Evolutionary conservation across 2,797 vertebrate species (phyloP).

Genomic region (Tenualosa ilisha): DNA sequence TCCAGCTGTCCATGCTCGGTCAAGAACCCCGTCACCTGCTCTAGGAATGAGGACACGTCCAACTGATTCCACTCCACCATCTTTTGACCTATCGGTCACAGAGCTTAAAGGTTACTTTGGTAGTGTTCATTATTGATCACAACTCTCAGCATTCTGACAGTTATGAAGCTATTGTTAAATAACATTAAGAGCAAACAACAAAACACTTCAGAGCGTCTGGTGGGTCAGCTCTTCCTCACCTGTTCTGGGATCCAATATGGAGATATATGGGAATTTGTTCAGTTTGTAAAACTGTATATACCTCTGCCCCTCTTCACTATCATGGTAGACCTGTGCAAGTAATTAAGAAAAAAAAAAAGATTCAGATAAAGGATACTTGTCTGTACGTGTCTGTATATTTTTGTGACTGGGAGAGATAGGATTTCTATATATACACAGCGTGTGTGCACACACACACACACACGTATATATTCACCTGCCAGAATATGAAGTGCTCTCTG

Average conservation of each 20-base stretch:
- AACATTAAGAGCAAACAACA: not conserved
- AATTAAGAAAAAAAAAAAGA: constrained; percentile 7
- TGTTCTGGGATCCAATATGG: constrained; percentile 96
- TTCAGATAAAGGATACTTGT: not conserved
- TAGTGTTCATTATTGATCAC: not conserved
- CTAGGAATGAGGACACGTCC: constrained; percentile 93
- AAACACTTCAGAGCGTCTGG: not conserved
- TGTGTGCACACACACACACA: too few relatives aligned
- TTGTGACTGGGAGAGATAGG: not conserved
- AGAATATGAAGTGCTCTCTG: constrained; percentile 97
- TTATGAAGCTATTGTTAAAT: not conserved
- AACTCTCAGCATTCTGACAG: not conserved
- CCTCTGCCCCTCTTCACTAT: constrained; percentile 97
- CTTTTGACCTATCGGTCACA: constrained; percentile 85
- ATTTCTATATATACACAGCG: not conserved
- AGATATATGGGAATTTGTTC: constrained; percentile 98
- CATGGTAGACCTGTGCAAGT: constrained; percentile 91
- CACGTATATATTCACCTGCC: constrained; percentile 82
- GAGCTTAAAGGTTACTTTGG: not conserved
- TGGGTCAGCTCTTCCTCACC: constrained; percentile 72
- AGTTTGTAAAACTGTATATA: constrained; percentile 99
- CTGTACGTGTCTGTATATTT: not conserved
- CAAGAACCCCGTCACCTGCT: constrained; percentile 94
- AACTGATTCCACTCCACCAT: constrained; percentile 98
- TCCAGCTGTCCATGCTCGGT: constrained; percentile 95